Percentiles rank a stretch among this genome's conserved stretches.
These are phyloP conservation scores for Decapterus maruadsi DNA, from an alignment of 2,797 vertebrate genomes.

Conservation along the genomic window DNA sequence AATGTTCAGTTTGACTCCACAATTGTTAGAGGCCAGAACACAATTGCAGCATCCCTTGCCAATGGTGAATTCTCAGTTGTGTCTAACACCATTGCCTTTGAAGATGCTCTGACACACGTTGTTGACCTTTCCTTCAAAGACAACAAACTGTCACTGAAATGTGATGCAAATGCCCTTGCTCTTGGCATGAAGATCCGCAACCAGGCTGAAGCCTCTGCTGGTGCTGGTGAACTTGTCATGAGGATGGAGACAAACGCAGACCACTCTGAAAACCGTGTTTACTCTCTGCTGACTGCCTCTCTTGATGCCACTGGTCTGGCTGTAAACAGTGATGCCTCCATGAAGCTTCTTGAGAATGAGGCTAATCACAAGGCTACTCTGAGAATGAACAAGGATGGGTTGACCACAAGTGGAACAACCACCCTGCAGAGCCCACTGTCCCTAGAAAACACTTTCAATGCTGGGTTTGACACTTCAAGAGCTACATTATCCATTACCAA, in stretches of 20 bases:
- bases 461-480: slow-evolving; percentile 84
- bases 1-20: slow-evolving; percentile 86
- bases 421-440: slow-evolving; percentile 87
- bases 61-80: slow-evolving; percentile 82
- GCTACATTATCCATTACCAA: slow-evolving; percentile 85
- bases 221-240: slow-evolving; percentile 80
- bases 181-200: slow-evolving; percentile 83
- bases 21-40: slow-evolving; percentile 86
- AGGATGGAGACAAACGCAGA: slow-evolving; percentile 87
- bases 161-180: slow-evolving; percentile 84
- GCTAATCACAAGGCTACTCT: slow-evolving; percentile 89
- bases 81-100: slow-evolving; percentile 87
- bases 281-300: slow-evolving; percentile 85
- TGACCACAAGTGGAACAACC: slow-evolving; percentile 88
- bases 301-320: slow-evolving; percentile 86
- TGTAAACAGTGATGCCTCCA: slow-evolving; percentile 86
- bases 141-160: slow-evolving; percentile 86
- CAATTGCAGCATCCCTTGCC: slow-evolving; percentile 78
- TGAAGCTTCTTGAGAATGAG: slow-evolving; percentile 85
- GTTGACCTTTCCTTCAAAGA: slow-evolving; percentile 87
- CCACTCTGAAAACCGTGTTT: slow-evolving; percentile 81
- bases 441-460: slow-evolving; percentile 89
- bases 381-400: slow-evolving; percentile 85
- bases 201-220: slow-evolving; percentile 86
- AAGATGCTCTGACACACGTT: slow-evolving; percentile 84